A percentile compares a stretch with the other conserved stretches of the same genome.
Evolutionary conservation across 2,888 invertebrate genomes (phyloP).

Genomic region (Brachyptera risi): DNA sequence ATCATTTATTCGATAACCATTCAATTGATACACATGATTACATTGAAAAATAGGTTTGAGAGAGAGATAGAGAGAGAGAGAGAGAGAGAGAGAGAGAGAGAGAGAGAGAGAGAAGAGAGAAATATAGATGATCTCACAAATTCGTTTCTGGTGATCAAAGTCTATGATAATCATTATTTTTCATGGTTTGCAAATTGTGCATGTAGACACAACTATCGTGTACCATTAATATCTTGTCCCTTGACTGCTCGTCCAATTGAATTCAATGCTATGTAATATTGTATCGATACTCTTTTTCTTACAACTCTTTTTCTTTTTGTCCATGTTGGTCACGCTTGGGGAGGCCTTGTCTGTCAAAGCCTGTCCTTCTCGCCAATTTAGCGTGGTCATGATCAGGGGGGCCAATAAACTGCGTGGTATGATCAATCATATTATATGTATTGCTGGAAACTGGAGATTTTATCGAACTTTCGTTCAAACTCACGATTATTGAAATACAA

Average conservation of each 20-base stretch:
- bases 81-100: too few species aligned
- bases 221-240: too few species aligned
- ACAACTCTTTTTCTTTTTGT: background rate
- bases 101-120: too few species aligned
- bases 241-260: background rate
- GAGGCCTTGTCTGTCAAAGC: constrained; percentile 6
- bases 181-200: background rate
- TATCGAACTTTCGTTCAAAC: too few species aligned
- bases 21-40: too few species aligned
- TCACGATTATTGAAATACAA: too few species aligned
- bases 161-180: background rate
- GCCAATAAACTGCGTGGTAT: background rate
- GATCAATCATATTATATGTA: too few species aligned
- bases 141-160: background rate
- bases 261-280: background rate
- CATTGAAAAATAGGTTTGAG: too few species aligned
- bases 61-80: too few species aligned
- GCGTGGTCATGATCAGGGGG: background rate
- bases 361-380: background rate
- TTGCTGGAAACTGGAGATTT: too few species aligned
- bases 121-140: too few species aligned
- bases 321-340: background rate
- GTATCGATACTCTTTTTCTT: background rate
- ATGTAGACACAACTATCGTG: background rate
- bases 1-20: too few species aligned